Conservation (phyloP, 2,888 invertebrate genomes). For the Dasysyrphus tricinctus region DNA sequence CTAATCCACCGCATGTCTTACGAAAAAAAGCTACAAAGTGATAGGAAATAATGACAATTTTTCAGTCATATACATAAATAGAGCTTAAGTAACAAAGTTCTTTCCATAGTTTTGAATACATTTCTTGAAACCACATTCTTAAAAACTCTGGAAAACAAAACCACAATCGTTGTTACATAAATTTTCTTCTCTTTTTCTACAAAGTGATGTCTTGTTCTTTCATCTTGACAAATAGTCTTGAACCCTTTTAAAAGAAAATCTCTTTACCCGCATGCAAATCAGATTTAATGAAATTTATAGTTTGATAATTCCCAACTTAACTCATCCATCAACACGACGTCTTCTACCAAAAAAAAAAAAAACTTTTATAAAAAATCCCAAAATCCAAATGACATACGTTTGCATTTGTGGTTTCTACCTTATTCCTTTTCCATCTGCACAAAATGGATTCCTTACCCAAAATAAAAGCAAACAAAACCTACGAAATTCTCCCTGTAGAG, state of each 20-base stretch:
- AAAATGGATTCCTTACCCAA: neutral
- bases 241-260: neutral
- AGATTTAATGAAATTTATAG: constrained; percentile 27
- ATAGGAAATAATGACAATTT: no score
- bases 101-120: no score
- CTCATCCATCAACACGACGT: constrained; percentile 12
- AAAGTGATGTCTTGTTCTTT: neutral
- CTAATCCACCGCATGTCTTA: no score
- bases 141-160: neutral
- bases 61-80: no score
- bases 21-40: no score
- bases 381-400: constrained; percentile 38
- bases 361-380: neutral
- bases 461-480: neutral
- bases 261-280: neutral
- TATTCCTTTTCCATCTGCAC: neutral
- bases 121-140: neutral
- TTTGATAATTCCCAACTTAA: constrained; percentile 14
- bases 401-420: constrained; percentile 13
- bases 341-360: neutral
- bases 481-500: neutral
- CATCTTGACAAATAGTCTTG: neutral
- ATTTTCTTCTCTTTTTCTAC: neutral
- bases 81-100: no score
- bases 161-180: neutral